These are phyloP conservation scores for Morpho deidamia DNA, from an alignment of 2,888 invertebrate genomes.

Conservation along the genomic window DNA sequence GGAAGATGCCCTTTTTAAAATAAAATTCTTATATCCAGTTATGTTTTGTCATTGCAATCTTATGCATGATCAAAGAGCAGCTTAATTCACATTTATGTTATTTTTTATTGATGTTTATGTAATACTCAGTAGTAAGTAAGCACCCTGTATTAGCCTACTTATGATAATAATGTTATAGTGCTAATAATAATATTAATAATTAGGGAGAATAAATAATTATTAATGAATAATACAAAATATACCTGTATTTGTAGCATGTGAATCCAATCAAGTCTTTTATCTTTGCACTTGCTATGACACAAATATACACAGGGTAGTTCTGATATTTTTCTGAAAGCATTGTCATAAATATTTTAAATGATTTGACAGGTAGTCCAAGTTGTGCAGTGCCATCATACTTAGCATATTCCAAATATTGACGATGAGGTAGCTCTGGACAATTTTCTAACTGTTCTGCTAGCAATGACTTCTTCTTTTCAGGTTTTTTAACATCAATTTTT, in stretches of 20 bases:
- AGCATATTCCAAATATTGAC: slow-evolving; percentile 93
- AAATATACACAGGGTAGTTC: slow-evolving; percentile 89
- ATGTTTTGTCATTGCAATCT: too few relatives aligned
- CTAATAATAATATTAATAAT: too few relatives aligned
- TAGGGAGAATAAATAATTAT: background rate
- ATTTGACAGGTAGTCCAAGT: slow-evolving; percentile 86
- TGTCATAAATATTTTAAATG: slow-evolving; percentile 93
- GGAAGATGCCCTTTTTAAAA: too few relatives aligned
- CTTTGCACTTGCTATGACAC: slow-evolving; percentile 90
- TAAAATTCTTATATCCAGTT: too few relatives aligned
- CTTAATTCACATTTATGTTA: too few relatives aligned
- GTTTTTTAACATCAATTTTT: slow-evolving; percentile 53
- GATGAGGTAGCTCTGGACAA: slow-evolving; percentile 86
- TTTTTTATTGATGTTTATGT: too few relatives aligned
- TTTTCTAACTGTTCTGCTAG: slow-evolving; percentile 87
- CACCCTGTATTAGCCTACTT: too few relatives aligned
- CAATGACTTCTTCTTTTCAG: slow-evolving; percentile 75
- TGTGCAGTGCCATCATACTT: slow-evolving; percentile 95
- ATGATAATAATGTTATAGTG: too few relatives aligned
- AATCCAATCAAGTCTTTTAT: slow-evolving; percentile 95
- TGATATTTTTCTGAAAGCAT: slow-evolving; percentile 90
- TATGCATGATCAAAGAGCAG: too few relatives aligned
- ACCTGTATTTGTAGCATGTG: slow-evolving; percentile 91
- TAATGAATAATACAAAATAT: slow-evolving; percentile 19
- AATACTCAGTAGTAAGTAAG: too few relatives aligned